Evolutionary conservation across 2,888 invertebrate species (phyloP).

Genomic region (Torymus aiolomorphi): DNA sequence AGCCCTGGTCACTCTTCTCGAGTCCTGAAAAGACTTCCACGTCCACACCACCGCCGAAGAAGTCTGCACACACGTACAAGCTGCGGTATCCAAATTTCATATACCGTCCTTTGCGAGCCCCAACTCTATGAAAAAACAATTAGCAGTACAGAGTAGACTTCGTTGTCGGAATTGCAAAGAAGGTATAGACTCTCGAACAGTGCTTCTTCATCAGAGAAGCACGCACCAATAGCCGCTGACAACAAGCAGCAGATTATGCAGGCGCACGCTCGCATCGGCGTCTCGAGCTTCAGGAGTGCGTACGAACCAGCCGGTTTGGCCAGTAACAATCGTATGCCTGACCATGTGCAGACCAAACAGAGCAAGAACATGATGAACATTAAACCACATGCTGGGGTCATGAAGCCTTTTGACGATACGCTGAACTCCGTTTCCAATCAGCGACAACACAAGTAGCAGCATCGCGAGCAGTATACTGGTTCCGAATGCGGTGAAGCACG

Average conservation of each 20-base stretch:
- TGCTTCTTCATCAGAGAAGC: constrained; percentile 7
- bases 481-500: constrained; percentile 48
- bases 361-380: constrained; percentile 62
- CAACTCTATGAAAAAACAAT: constrained; percentile 60
- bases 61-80: constrained; percentile 70
- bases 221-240: background rate
- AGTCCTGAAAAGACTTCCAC: constrained; percentile 81
- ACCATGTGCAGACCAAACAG: constrained; percentile 68
- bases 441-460: constrained; percentile 55
- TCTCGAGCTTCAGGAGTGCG: background rate
- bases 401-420: constrained; percentile 68
- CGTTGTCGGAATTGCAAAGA: constrained; percentile 64
- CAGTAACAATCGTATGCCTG: constrained; percentile 61
- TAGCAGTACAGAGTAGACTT: constrained; percentile 48
- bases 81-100: constrained; percentile 68
- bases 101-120: constrained; percentile 61
- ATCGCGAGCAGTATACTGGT: constrained; percentile 67
- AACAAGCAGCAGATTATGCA: constrained; percentile 14
- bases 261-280: constrained; percentile 17
- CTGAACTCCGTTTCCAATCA: constrained; percentile 62
- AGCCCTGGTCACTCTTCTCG: constrained; percentile 79
- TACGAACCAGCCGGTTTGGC: constrained; percentile 3
- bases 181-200: constrained; percentile 61
- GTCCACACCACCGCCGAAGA: constrained; percentile 75
- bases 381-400: constrained; percentile 65